Evolutionary conservation across 2,888 invertebrate genomes (phyloP).

Genomic region (Achlya flavicornis): DNA sequence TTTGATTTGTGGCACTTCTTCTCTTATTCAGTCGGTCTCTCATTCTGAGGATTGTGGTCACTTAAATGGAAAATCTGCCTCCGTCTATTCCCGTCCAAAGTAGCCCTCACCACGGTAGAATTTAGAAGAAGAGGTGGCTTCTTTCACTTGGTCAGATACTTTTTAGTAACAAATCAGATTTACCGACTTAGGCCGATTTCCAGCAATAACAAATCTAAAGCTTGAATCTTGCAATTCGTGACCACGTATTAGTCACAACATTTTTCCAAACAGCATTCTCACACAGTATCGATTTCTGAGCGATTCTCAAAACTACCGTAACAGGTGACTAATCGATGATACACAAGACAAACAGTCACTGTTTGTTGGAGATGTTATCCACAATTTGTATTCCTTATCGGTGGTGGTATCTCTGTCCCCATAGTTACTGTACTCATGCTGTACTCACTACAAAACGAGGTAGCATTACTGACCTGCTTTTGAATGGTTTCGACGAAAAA

Average conservation of each 20-base stretch:
- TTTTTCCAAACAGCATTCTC: neutral
- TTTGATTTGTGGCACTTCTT: too few relatives aligned
- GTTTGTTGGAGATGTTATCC: slow-evolving; percentile 4
- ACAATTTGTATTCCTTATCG: neutral
- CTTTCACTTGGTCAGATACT: too few relatives aligned
- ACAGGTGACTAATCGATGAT: slow-evolving; percentile 9
- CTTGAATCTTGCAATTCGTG: neutral
- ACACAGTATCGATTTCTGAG: slow-evolving; percentile 1
- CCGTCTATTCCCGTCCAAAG: too few relatives aligned
- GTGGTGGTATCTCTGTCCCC: neutral
- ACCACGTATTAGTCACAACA: neutral
- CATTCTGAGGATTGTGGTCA: too few relatives aligned
- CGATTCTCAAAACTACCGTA: neutral
- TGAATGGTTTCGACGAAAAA: too few relatives aligned
- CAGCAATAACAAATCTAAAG: neutral
- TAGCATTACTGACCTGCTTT: slow-evolving; percentile 3
- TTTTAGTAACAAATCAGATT: too few relatives aligned
- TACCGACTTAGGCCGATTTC: too few relatives aligned
- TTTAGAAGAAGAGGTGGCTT: too few relatives aligned
- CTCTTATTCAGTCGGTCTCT: too few relatives aligned
- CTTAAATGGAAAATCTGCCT: too few relatives aligned
- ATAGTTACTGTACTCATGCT: neutral
- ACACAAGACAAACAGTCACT: neutral
- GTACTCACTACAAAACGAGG: neutral
- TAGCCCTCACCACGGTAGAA: too few relatives aligned